Evolutionary conservation across 92 coral and sea anemone species (phyloP), one percentile per base, ranked within the genome.

Genomic region (Metridium senile): DNA sequence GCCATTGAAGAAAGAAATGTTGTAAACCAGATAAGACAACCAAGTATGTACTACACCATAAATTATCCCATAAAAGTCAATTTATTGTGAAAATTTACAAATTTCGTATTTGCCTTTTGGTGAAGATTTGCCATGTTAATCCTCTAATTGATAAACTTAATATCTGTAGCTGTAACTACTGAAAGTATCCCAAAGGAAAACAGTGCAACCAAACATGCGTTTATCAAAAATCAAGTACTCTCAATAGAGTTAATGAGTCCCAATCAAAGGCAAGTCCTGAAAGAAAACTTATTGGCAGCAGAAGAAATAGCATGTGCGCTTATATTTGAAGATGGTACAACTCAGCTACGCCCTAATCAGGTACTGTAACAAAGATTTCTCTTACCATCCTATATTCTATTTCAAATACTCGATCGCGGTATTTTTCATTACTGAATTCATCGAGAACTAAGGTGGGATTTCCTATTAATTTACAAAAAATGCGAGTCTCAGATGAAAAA

Each of bases 221-320:
- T 61, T 23, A 29, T 33, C 31, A 35, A 84, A 32, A 32, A 43
- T 22, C 81, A 46, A 6, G 35, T 79, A 34, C 31, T 53, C 1
- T 56, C 75, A 65, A 85, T 91, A 13, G 74, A 78, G 26, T 74
- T 65, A 13, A 84, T 93, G 89, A 80, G 62, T 52, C 68, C 33
- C 22, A 74, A 68, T 13, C 86, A 88, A 64, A 74, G 93, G 66
- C 66, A 30, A 34, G 29, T 25, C 22, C 79, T 88, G 21, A 77
- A 77, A 69, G 72, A 63, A 49, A 70, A 79, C 68, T 84, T 93
- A 21, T 34, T 77, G 63, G 59, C 77, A n/a, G 97, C 97, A 22
- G 83, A 87, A 54, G 93, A 91, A 63, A 83, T 93, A 26, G 93
- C 97, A 21, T 91, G 93, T 56, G 83, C 90, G 43, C 33, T 93